Evolutionary conservation across 2,797 vertebrate species (phyloP).

Genomic region (Spinibarbus caldwelli): DNA sequence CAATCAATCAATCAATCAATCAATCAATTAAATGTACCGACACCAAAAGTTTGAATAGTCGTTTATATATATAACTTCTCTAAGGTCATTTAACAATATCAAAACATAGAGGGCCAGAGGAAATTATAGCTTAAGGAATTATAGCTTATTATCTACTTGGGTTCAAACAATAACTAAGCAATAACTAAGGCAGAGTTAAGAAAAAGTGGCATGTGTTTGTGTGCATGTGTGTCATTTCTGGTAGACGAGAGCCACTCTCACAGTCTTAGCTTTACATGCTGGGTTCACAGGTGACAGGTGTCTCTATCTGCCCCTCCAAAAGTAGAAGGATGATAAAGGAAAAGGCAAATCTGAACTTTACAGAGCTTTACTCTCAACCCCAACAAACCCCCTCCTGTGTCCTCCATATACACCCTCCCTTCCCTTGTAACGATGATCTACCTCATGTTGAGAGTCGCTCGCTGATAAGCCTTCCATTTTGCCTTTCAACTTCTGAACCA

Average conservation of each 20-base stretch:
- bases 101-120: too few relatives aligned
- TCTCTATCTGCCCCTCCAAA: slow-evolving; percentile 35
- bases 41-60: not conserved
- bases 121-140: not conserved
- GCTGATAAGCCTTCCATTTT: slow-evolving; percentile 49
- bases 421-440: slow-evolving; percentile 18
- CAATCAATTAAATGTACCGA: too few relatives aligned
- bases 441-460: slow-evolving; percentile 23
- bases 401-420: slow-evolving; percentile 14
- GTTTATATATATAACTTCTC: not conserved
- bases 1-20: too few relatives aligned
- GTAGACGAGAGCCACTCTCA: slow-evolving; percentile 25
- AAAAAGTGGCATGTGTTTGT: not conserved
- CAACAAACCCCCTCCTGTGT: slow-evolving; percentile 21
- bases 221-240: not conserved
- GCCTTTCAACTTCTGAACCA: slow-evolving; percentile 57
- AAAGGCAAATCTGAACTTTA: slow-evolving; percentile 22
- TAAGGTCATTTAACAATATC: not conserved
- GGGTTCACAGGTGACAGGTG: slow-evolving; percentile 34
- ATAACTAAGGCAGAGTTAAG: not conserved
- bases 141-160: not conserved
- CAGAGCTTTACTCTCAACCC: slow-evolving; percentile 16
- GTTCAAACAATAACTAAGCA: not conserved
- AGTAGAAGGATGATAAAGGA: slow-evolving; percentile 16
- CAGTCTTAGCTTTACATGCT: slow-evolving; percentile 22